A percentile compares a stretch with the other conserved stretches of the same genome.
Conservation (phyloP, 2,113 vertebrate species). For the Herpetotheres cachinnans region DNA sequence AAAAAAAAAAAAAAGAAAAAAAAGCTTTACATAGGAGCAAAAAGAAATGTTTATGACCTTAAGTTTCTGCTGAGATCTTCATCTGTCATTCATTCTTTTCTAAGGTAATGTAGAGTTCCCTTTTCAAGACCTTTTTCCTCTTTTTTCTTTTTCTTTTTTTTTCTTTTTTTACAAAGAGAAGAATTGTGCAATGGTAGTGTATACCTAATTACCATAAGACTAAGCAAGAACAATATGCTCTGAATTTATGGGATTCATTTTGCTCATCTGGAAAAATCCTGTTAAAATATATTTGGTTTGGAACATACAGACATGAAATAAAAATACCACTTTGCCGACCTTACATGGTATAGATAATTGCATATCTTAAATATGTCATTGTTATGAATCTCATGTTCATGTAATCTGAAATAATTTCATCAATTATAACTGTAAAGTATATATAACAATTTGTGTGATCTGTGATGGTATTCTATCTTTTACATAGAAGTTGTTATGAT, state of each 20-base stretch:
- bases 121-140: background rate
- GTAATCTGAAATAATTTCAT: background rate
- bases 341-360: background rate
- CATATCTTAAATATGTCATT: background rate
- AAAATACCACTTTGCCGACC: background rate
- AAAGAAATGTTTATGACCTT: background rate
- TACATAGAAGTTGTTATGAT: background rate
- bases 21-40: background rate
- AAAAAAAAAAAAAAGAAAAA: constrained; percentile 17
- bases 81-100: background rate
- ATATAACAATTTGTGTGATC: background rate
- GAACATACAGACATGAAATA: background rate
- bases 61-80: background rate
- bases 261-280: background rate
- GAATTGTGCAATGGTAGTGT: background rate
- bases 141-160: background rate
- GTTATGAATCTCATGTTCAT: background rate
- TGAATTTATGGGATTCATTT: background rate
- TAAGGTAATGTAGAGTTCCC: background rate
- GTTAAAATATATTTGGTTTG: background rate
- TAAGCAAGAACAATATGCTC: background rate
- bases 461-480: background rate
- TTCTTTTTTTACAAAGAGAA: background rate
- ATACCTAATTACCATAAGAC: background rate
- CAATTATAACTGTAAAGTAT: background rate